Conservation (phyloP, 2,113 vertebrate species). For the Larimichthys polyactis region DNA sequence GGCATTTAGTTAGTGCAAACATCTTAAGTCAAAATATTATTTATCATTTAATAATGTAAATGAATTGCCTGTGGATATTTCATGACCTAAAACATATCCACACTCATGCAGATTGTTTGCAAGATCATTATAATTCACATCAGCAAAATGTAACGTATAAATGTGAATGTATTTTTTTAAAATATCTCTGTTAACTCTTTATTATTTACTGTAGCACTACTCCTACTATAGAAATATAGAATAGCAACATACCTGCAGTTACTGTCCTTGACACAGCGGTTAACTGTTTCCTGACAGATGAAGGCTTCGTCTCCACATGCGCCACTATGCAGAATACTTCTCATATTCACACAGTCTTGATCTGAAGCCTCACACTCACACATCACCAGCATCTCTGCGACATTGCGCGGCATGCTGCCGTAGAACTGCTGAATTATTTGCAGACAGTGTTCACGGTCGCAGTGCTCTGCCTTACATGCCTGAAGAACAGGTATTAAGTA, state of each 20-base stretch:
- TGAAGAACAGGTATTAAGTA: conserved; percentile 86
- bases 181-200: background rate
- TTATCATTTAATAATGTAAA: no score
- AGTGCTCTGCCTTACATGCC: conserved; percentile 82
- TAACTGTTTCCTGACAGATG: conserved; percentile 87
- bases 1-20: no score
- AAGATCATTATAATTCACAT: no score
- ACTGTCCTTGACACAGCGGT: conserved; percentile 82
- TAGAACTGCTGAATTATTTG: conserved; percentile 86
- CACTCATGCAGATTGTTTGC: no score
- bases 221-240: background rate
- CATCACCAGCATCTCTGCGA: conserved; percentile 89
- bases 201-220: no score
- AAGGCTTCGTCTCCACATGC: conserved; percentile 79
- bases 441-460: conserved; percentile 85
- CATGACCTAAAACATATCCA: no score
- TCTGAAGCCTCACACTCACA: conserved; percentile 88
- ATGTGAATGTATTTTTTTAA: background rate
- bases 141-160: no score
- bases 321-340: conserved; percentile 85
- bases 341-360: conserved; percentile 84
- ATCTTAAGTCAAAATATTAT: no score
- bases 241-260: conserved; percentile 87
- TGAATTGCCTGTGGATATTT: no score
- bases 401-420: conserved; percentile 81